phyloP scores from a whole-genome alignment of 2,113 vertebrate species.

The Sialia sialis region DNA sequence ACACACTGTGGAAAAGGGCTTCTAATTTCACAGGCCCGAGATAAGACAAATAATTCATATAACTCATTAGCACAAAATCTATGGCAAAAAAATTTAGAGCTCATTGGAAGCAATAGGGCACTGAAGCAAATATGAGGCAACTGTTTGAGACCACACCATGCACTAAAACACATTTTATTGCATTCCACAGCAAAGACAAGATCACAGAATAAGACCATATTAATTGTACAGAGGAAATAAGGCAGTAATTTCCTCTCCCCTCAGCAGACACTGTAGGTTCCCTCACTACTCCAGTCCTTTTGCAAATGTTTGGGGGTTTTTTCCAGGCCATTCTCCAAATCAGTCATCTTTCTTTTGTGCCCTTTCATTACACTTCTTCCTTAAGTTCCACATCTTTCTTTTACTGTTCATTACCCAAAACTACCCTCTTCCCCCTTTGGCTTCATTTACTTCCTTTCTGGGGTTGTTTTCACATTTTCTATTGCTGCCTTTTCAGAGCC shows the following conservation, averaged over 20 bases:
- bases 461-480: conserved; percentile 52
- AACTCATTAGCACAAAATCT: conserved; percentile 48
- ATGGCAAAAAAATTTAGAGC: conserved; percentile 25
- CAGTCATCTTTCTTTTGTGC: conserved; percentile 30
- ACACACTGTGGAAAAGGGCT: conserved; percentile 60
- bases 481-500: conserved; percentile 37
- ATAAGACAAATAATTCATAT: conserved; percentile 70
- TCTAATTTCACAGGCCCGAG: conserved; percentile 70
- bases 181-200: not conserved
- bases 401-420: conserved; percentile 27
- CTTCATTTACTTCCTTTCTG: conserved; percentile 46
- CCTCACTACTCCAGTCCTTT: not conserved
- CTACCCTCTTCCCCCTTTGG: conserved; percentile 23
- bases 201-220: not conserved
- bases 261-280: not conserved
- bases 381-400: conserved; percentile 32
- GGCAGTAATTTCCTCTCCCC: not conserved
- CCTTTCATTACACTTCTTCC: conserved; percentile 27
- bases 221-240: not conserved
- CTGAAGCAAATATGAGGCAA: not conserved
- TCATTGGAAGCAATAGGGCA: conserved; percentile 14
- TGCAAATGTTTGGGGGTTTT: not conserved
- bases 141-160: not conserved
- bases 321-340: not conserved
- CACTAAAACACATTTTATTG: not conserved